phyloP scores from a whole-genome alignment of 1,140 invertebrate genomes.

The Rhagoletis zephyria region DNA sequence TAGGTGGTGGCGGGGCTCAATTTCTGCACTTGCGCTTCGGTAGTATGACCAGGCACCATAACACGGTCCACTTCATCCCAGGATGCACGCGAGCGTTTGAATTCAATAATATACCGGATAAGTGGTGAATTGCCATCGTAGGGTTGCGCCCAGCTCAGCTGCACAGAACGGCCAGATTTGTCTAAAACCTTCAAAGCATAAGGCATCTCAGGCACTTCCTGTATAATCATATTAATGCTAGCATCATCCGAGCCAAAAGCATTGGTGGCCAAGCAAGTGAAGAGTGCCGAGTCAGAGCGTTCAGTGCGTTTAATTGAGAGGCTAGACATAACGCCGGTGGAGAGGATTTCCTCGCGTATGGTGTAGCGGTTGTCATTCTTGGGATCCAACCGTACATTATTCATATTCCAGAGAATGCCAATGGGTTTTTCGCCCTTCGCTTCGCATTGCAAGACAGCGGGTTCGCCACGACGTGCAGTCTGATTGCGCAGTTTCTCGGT shows the following conservation, averaged over 20 bases:
- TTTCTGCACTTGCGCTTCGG: conserved; percentile 89
- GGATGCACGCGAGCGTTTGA: conserved; percentile 90
- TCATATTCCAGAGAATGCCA: conserved; percentile 95
- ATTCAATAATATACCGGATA: conserved; percentile 92
- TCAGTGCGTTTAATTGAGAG: conserved; percentile 91
- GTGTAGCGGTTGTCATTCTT: conserved; percentile 91
- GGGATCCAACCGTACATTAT: conserved; percentile 90
- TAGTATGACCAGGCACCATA: conserved; percentile 87
- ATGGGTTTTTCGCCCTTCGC: conserved; percentile 97
- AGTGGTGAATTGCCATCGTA: conserved; percentile 97
- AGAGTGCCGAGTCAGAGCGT: conserved; percentile 91
- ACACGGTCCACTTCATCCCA: conserved; percentile 90
- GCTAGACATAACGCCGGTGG: conserved; percentile 89
- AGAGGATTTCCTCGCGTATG: conserved; percentile 90
- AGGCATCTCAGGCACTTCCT: conserved; percentile 95
- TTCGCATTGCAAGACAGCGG: conserved; percentile 93
- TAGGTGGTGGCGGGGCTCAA: conserved; percentile 93
- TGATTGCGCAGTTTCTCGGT: conserved; percentile 92
- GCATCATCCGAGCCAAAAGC: conserved; percentile 95
- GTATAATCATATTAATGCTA: conserved; percentile 94
- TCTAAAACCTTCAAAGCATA: conserved; percentile 91
- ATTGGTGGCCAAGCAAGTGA: conserved; percentile 95
- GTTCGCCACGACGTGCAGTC: conserved; percentile 90
- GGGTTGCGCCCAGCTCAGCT: conserved; percentile 92
- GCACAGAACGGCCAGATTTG: conserved; percentile 90